Conservation (phyloP, 2,888 invertebrate species). For the Eristalis tenax region DNA sequence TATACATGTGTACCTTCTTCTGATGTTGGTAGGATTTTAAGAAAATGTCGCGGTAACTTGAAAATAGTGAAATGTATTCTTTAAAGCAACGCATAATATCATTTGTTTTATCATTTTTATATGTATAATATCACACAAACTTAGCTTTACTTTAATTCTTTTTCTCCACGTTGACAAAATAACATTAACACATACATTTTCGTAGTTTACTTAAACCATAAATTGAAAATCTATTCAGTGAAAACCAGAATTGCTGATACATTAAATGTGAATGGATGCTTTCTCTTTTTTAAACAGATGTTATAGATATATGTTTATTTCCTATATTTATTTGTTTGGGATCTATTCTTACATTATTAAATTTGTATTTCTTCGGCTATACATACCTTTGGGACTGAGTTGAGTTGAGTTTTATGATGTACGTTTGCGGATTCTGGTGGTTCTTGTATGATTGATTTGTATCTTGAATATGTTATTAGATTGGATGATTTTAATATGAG, state of each 20-base stretch:
- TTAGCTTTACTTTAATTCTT: conserved; percentile 52
- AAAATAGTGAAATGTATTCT: conserved; percentile 38
- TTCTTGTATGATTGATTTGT: conserved; percentile 61
- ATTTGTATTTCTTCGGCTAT: conserved; percentile 59
- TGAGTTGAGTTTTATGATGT: conserved; percentile 50
- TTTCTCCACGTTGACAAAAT: conserved; percentile 41
- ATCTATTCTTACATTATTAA: conserved; percentile 17
- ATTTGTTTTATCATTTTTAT: conserved; percentile 35
- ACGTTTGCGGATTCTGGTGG: conserved; percentile 52
- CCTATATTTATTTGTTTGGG: conserved; percentile 30
- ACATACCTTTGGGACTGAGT: conserved; percentile 46
- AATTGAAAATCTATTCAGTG: conserved; percentile 39
- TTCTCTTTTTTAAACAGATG: conserved; percentile 11
- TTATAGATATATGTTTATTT: conserved; percentile 28
- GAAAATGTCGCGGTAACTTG: conserved; percentile 54
- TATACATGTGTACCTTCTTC: neutral
- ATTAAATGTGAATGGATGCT: conserved; percentile 37
- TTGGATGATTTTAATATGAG: conserved; percentile 47
- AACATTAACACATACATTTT: conserved; percentile 24
- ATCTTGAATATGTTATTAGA: conserved; percentile 23
- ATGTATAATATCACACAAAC: conserved; percentile 71
- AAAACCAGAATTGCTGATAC: conserved; percentile 44
- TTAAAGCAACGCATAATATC: conserved; percentile 59
- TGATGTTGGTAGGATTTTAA: conserved; percentile 36
- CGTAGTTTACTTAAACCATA: conserved; percentile 45